Base-by-base conservation (phyloP, 2,113 vertebrate species). In the Tapirus terrestris region DNA sequence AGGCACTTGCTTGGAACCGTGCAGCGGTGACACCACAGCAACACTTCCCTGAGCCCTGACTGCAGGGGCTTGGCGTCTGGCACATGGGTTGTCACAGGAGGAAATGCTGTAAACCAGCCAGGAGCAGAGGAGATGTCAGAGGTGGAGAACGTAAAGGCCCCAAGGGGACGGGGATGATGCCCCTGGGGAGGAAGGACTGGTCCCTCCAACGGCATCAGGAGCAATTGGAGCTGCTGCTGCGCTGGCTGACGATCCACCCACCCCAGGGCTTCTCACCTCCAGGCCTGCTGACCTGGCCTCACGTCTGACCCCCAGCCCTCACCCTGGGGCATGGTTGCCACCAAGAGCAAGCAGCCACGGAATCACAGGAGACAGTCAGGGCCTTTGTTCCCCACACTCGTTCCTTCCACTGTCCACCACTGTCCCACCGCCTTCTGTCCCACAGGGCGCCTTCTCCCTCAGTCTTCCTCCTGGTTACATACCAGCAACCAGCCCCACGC, bases 131-230 rank as follows among this genome's bases (percentile, higher is more conserved):
- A 45, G 27, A n/a, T 3, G 7, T 17, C 56, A 18, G 70, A 3
- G 5, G 6, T 13, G 14, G 39, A n/a, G 39, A 60, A 14, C 17
- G 39, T 39, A 33, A 60, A 27, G n/a, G 11, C n/a, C 65, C 9
- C 0, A 20, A 8, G 58, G 53, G 25, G 79, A 61, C 2, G 1
- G 9, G 18, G 39, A 16, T 23, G 51, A 29, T n/a, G 0, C 53
- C 79, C 51, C 51, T 16, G 14, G 12, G 14, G 13, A 53, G 51
- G 51, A 53, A 14, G 51, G 14, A 16, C 51, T 48, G 51, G 51
- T 53, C 51, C 51, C 51, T 53, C 51, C 51, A 16, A 53, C 51
- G 14, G 51, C 51, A 39, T 53, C 48, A 48, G 48, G 48, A 48
- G 48, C 48, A 48, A 0, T 8, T 48, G 48, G 48, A 39, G 39